These are phyloP conservation scores for Dicrurus megarhynchus DNA, from an alignment of 2,113 vertebrate genomes.

Conservation along the genomic window DNA sequence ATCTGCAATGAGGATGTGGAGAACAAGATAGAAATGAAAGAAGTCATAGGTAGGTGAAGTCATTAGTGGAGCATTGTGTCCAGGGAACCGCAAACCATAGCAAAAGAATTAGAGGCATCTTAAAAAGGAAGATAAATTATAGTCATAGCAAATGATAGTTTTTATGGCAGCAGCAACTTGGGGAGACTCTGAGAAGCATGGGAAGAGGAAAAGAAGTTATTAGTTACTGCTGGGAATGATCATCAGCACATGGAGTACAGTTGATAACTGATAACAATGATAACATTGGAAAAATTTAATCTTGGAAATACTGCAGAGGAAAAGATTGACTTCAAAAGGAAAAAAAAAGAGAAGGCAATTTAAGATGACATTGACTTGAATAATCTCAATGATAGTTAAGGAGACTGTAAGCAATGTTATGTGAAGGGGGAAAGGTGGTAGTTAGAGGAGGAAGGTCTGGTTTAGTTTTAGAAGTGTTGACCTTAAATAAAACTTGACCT, in stretches of 20 bases:
- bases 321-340: not conserved
- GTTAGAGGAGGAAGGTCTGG: not conserved
- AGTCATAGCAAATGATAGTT: not conserved
- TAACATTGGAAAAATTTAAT: not conserved
- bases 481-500: slow-evolving; percentile 25
- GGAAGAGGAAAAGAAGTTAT: not conserved
- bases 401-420: not conserved
- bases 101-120: not conserved
- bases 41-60: not conserved
- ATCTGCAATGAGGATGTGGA: not conserved
- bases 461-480: not conserved
- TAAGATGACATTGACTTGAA: not conserved
- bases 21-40: not conserved
- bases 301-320: not conserved
- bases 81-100: not conserved
- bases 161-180: not conserved
- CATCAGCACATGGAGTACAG: not conserved
- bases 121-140: not conserved
- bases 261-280: not conserved
- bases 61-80: not conserved
- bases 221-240: not conserved
- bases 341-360: not conserved
- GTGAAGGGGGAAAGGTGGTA: not conserved
- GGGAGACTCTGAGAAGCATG: not conserved
- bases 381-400: not conserved